phyloP scores from a whole-genome alignment of 2,113 vertebrate species.

The Eulemur macaco region DNA sequence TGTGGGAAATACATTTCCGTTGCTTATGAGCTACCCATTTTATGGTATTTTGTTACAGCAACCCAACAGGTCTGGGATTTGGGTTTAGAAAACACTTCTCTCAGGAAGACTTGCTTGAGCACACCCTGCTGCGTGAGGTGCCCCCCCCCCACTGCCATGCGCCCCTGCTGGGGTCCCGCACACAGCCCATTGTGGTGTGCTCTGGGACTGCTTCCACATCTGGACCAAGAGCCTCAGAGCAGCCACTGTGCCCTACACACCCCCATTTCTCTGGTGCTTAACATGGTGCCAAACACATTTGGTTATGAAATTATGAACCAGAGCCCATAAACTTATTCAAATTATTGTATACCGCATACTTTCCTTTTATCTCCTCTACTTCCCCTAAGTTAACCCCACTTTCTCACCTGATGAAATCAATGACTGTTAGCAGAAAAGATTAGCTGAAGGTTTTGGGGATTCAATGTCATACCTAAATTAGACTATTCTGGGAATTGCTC shows the following conservation, averaged over 20 bases:
- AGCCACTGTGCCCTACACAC: rapidly evolving
- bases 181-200: rapidly evolving
- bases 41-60: neutral
- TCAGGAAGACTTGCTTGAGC: neutral
- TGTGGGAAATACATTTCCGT: neutral
- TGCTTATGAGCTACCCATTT: neutral
- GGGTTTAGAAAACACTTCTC: neutral
- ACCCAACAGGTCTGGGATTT: neutral
- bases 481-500: neutral
- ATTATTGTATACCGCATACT: neutral
- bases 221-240: neutral
- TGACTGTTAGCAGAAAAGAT: neutral
- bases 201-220: neutral
- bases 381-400: neutral
- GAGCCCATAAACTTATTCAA: neutral
- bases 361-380: neutral
- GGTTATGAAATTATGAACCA: neutral
- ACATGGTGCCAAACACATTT: rapidly evolving
- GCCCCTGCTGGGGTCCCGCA: rapidly evolving
- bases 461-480: neutral
- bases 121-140: rapidly evolving
- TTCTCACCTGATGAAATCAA: neutral
- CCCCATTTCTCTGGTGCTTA: neutral
- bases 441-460: neutral
- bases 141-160: neutral